phyloP scores from a whole-genome alignment of 2,888 invertebrate species.

The Lochmaea crataegi region DNA sequence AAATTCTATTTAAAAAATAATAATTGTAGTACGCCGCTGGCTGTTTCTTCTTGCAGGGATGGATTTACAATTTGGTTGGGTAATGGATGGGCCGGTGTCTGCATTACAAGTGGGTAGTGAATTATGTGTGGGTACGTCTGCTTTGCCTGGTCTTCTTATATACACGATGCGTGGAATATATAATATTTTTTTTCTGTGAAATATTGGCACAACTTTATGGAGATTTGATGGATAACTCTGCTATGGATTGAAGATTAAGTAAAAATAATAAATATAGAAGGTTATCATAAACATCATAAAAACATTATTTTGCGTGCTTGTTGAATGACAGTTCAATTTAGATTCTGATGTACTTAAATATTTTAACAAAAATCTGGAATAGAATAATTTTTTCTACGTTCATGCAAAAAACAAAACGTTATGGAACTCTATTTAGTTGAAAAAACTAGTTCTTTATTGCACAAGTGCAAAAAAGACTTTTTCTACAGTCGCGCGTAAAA shows the following conservation, averaged over 20 bases:
- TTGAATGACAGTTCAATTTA: too few species aligned
- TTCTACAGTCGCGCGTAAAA: too few species aligned
- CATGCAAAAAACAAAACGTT: too few species aligned
- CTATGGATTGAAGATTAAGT: neutral
- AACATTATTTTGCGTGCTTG: too few species aligned
- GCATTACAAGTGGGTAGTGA: slow-evolving; percentile 54
- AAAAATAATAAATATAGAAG: neutral
- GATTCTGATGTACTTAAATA: too few species aligned
- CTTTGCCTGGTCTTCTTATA: slow-evolving; percentile 10
- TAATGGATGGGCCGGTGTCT: slow-evolving; percentile 49
- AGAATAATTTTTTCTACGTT: too few species aligned
- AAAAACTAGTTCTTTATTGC: too few species aligned
- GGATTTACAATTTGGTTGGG: slow-evolving; percentile 46
- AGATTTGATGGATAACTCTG: slow-evolving; percentile 6
- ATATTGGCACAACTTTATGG: slow-evolving; percentile 15
- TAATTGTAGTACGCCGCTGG: slow-evolving; percentile 10
- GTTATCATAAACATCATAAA: neutral
- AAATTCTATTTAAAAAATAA: neutral
- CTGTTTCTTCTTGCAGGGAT: slow-evolving; percentile 40
- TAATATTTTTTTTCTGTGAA: slow-evolving; percentile 21
- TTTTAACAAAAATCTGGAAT: too few species aligned
- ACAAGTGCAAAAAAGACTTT: too few species aligned
- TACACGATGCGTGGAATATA: slow-evolving; percentile 16
- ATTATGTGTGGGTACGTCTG: slow-evolving; percentile 41
- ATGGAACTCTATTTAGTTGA: too few species aligned